Base-by-base conservation (phyloP, 1,140 invertebrate genomes). In the Drosophila seguyi region DNA sequence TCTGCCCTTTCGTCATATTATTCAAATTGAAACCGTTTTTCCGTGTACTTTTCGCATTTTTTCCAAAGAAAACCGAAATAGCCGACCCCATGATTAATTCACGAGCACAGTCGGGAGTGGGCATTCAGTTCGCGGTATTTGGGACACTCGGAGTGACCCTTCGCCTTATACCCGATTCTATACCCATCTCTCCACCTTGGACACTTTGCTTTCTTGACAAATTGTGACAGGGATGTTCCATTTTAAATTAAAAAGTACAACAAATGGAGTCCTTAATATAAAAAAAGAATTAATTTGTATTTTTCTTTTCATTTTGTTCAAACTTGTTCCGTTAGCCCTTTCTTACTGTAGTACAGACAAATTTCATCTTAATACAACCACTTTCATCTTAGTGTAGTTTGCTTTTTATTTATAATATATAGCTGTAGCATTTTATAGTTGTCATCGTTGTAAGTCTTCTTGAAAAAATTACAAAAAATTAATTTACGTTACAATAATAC, bases 21-120 rank as follows among this genome's bases (percentile, higher is more conserved):
- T 90, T 77, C 73, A 87, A 87, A 87, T 90, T 90, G 75, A 55
- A 67, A 34, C 73, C 77, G 50, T 66, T 88, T 87, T 90, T 88
- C 60, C 69, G 68, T 84, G 84, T 90, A 88, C 81, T 90, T 88
- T 88, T 81, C 68, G 53, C 85, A 84, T 88, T 88, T 87, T 88
- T 84, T 36, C 44, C 50, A 36, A 55, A 53, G 27, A 25, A 79
- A 84, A 88, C 67, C 79, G 59, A 79, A 82, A 83, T 78, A 90
- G 80, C 55, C 58, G 66, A 59, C 50, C 44, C 58, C 85, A 90
- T 90, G 77, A 88, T 88, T 90, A 88, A 88, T 88, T 85, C 63
- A 79, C 60, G 65, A 62, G 11, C 34, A n/a, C 10, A 16, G 29
- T 47, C 60, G 44, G 47, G 45, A 42, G 27, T 36, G 18, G 60